A percentile compares a stretch with the other conserved stretches of the same genome.
phyloP scores from a whole-genome alignment of 2,888 invertebrate species.

The Cantharis lateralis region DNA sequence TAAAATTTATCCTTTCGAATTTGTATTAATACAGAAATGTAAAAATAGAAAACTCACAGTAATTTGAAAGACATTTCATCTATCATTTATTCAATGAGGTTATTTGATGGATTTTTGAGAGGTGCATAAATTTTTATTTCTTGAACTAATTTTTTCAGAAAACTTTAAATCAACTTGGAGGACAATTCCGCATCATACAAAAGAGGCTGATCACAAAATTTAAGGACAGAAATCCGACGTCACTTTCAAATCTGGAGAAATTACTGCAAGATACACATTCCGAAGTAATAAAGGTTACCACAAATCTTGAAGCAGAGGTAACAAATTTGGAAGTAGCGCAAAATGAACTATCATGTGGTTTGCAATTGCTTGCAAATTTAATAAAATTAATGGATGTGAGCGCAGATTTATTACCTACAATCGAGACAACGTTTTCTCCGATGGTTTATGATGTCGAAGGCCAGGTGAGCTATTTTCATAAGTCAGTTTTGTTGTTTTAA shows the following conservation, averaged over 20 bases:
- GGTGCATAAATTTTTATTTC: too few relatives aligned
- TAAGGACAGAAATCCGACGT: slow-evolving; percentile 77
- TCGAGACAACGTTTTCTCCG: slow-evolving; percentile 45
- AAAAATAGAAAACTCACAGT: too few relatives aligned
- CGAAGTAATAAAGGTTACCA: slow-evolving; percentile 60
- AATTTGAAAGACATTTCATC: too few relatives aligned
- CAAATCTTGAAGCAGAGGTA: slow-evolving; percentile 58
- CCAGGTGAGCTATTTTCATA: slow-evolving; percentile 41
- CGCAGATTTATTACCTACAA: slow-evolving; percentile 38
- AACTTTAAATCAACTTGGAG: slow-evolving; percentile 62
- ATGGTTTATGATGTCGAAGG: slow-evolving; percentile 47
- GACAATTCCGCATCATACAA: slow-evolving; percentile 79
- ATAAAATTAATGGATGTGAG: slow-evolving; percentile 46
- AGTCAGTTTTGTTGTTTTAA: too few relatives aligned
- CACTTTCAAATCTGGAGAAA: slow-evolving; percentile 72
- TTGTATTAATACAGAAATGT: too few relatives aligned
- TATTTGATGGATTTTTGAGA: too few relatives aligned
- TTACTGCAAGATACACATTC: slow-evolving; percentile 72
- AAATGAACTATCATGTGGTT: slow-evolving; percentile 46
- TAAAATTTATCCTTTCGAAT: too few relatives aligned
- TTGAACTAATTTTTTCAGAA: slow-evolving; percentile 49
- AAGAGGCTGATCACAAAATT: slow-evolving; percentile 76
- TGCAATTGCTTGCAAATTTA: slow-evolving; percentile 45
- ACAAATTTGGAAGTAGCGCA: slow-evolving; percentile 46
- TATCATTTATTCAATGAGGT: too few relatives aligned